Conservation (phyloP, 2,113 vertebrate genomes). For the Naja naja region DNA sequence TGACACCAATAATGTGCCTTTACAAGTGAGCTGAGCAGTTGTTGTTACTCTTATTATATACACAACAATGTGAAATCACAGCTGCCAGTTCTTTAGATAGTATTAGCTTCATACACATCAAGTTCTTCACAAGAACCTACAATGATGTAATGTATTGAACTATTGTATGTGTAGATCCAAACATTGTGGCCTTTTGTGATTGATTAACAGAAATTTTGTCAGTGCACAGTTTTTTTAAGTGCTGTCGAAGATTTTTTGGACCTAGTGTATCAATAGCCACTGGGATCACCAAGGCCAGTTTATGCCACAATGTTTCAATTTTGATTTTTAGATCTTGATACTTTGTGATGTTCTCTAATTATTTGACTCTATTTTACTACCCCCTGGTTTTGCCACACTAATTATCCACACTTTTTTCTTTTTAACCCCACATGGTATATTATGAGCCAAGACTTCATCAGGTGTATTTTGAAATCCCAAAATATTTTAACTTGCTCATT, state of each 20-base stretch:
- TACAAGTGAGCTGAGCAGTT: slow-evolving; percentile 40
- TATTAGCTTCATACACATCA: background rate
- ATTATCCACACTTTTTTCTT: no score
- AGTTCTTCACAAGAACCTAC: background rate
- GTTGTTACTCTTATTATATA: slow-evolving; percentile 48
- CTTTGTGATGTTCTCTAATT: no score
- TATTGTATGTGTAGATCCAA: background rate
- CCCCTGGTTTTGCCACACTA: background rate
- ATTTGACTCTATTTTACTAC: no score
- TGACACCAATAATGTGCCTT: slow-evolving; percentile 44
- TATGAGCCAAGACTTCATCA: no score
- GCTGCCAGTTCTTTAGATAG: background rate
- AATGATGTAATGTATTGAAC: background rate
- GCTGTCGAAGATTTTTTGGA: background rate
- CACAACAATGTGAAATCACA: background rate
- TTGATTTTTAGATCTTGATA: background rate
- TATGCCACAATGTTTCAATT: background rate
- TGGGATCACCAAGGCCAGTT: background rate
- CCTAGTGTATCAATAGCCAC: background rate
- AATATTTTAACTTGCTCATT: no score
- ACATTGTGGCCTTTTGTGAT: background rate
- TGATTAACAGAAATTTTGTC: background rate
- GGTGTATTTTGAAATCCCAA: no score
- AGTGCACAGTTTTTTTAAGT: background rate
- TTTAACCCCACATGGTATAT: no score